Evolutionary conservation across 2,113 vertebrate species (phyloP).

Genomic region (Chamaetylas fuelleborni): DNA sequence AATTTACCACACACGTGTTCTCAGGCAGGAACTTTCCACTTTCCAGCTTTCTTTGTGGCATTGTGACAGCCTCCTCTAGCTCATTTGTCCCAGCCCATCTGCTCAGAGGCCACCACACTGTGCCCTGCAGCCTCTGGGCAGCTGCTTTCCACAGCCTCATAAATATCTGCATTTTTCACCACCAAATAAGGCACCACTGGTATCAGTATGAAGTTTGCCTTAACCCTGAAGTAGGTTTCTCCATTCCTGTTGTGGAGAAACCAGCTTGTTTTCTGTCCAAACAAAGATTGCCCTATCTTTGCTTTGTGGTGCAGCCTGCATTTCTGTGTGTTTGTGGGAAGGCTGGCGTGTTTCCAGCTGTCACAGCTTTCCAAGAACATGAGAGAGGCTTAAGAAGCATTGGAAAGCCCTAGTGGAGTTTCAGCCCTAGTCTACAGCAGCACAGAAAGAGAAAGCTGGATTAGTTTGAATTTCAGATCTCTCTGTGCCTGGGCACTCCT

Average conservation of each 20-base stretch:
- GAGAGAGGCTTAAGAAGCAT: not conserved
- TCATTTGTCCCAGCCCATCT: not conserved
- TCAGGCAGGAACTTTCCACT: not conserved
- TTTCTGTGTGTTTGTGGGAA: not conserved
- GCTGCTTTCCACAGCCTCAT: not conserved
- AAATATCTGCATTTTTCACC: not conserved
- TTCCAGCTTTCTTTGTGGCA: too few relatives aligned
- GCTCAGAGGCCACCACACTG: fast-evolving
- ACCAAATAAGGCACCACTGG: not conserved
- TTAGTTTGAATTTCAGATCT: not conserved
- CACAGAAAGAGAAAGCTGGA: not conserved
- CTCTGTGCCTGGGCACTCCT: not conserved
- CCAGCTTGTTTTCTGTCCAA: not conserved
- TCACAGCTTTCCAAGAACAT: not conserved
- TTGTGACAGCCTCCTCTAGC: fast-evolving
- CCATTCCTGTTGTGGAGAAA: not conserved
- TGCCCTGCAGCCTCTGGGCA: not conserved
- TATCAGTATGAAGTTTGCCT: not conserved
- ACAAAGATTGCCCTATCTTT: not conserved
- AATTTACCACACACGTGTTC: fast-evolving
- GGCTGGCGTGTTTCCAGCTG: not conserved
- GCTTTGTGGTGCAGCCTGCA: not conserved
- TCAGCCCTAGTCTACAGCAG: not conserved
- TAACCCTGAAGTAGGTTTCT: not conserved
- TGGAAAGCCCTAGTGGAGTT: not conserved